Base-by-base conservation (phyloP, 2,113 vertebrate genomes). In the Triplophysa rosa region DNA sequence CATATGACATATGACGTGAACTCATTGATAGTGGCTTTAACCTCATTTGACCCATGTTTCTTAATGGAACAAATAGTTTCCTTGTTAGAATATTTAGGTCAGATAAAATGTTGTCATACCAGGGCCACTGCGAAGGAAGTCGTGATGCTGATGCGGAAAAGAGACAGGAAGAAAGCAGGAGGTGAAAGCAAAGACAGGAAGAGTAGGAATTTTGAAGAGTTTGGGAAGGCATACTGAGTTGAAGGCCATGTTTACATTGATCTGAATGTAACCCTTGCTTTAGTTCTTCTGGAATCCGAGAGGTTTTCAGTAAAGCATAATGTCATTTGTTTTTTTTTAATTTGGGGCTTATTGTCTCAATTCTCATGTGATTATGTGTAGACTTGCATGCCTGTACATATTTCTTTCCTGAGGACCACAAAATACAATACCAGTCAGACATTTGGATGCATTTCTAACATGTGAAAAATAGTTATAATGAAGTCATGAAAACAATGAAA, bases 171-270 rank as follows among this genome's bases (percentile, higher is more conserved):
- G 16, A 63, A 29, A 21, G 24, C 56, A 74, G 71, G 56, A 61
- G 54, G 70, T 24, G 70, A 73, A 73, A 24, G 56, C 37, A 58
- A 61, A 72, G 56, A 73, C 70, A 61, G 70, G 58, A 74, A 74
- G 71, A 26, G 9, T 47, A 47, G 33, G n/a, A 61, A 52, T 72
- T 26, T 11, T 21, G 69, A 72, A 12, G 21, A 14, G 17, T 71
- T 37, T 71, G 54, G 19, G 5, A 21, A 70, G 17, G 17, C 40
- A 16, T 70, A 49, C 29, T 3, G 33, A 70, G 67, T 24, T 70
- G n/a, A 37, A 4, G 26, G 17, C 49, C 37, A 16, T 37, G 29
- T 40, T 71, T 33, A 33, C 19, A 71, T 37, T 47, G 49, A 52
- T 17, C 13, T 52, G 14, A 52, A 52, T 47, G 45, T 13, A 47